A percentile compares a stretch with the other conserved stretches of the same genome.
Conservation (phyloP, 2,113 vertebrate genomes). For the Trematomus loennbergii region DNA sequence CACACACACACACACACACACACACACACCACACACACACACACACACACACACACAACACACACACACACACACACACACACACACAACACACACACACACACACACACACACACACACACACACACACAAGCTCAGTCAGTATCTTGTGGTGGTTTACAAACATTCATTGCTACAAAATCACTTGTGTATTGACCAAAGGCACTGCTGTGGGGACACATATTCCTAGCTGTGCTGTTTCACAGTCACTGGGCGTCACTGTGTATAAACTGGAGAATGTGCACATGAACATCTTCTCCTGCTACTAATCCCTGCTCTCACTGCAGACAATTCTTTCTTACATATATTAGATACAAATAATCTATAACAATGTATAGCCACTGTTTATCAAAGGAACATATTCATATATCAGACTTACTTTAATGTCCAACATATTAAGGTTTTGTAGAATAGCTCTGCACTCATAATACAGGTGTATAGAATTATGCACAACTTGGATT, state of each 20-base stretch:
- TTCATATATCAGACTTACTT: not conserved
- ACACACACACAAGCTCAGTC: constrained; percentile 10
- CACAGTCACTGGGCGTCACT: not conserved
- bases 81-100: too few species aligned
- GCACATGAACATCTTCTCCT: not conserved
- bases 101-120: too few species aligned
- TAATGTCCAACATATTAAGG: too few species aligned
- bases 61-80: too few species aligned
- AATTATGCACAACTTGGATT: not conserved
- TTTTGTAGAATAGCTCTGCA: not conserved
- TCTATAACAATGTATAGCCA: not conserved
- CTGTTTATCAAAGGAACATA: not conserved
- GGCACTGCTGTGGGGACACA: constrained; percentile 17
- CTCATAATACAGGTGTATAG: not conserved
- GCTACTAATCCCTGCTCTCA: not conserved
- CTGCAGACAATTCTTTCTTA: not conserved
- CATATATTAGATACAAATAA: not conserved
- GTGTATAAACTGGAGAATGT: not conserved
- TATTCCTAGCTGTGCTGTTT: not conserved
- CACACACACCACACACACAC: too few species aligned
- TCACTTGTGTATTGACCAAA: constrained; percentile 22
- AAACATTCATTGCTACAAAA: not conserved
- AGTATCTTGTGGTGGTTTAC: constrained; percentile 1
- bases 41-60: too few species aligned
- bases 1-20: not conserved